These are phyloP conservation scores for Eufriesea mexicana DNA, from an alignment of 1,140 invertebrate species.

Conservation along the genomic window DNA sequence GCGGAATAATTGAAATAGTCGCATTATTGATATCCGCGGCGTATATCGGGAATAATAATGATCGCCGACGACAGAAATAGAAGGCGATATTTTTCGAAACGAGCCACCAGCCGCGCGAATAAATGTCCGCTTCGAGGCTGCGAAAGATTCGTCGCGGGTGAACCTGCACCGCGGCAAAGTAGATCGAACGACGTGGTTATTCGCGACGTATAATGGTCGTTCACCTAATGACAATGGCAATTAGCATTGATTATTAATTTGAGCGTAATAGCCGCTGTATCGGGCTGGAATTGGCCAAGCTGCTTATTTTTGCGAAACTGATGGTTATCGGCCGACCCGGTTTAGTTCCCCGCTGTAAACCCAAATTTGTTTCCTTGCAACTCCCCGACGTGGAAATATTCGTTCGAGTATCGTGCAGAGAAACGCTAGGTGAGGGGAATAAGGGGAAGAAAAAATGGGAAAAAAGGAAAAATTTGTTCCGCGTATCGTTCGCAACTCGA, in stretches of 20 bases:
- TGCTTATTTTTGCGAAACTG: slow-evolving; percentile 45
- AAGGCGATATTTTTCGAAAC: not conserved
- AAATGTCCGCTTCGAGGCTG: not conserved
- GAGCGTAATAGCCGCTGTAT: slow-evolving; percentile 44
- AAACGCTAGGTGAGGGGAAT: too few species aligned
- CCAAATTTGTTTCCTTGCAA: slow-evolving; percentile 4
- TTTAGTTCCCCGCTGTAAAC: slow-evolving; percentile 21
- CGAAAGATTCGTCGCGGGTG: slow-evolving; percentile 3
- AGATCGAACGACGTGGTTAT: slow-evolving; percentile 35
- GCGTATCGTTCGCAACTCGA: not conserved
- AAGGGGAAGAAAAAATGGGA: too few species aligned
- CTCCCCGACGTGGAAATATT: not conserved
- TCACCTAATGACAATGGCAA: slow-evolving; percentile 54
- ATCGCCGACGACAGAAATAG: not conserved
- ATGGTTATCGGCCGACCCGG: slow-evolving; percentile 30
- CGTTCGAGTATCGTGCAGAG: not conserved
- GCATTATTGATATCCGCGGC: not conserved
- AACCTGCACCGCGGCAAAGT: not conserved
- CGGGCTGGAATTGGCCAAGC: slow-evolving; percentile 21
- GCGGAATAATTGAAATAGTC: slow-evolving; percentile 12
- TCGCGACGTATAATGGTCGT: slow-evolving; percentile 40
- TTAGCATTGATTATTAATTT: slow-evolving; percentile 57
- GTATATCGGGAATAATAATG: slow-evolving; percentile 23
- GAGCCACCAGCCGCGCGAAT: not conserved
- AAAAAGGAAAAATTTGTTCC: not conserved